A percentile compares a stretch with the other conserved stretches of the same genome.
Conservation (phyloP, 2,113 vertebrate species). For the Baryphthengus martii region DNA sequence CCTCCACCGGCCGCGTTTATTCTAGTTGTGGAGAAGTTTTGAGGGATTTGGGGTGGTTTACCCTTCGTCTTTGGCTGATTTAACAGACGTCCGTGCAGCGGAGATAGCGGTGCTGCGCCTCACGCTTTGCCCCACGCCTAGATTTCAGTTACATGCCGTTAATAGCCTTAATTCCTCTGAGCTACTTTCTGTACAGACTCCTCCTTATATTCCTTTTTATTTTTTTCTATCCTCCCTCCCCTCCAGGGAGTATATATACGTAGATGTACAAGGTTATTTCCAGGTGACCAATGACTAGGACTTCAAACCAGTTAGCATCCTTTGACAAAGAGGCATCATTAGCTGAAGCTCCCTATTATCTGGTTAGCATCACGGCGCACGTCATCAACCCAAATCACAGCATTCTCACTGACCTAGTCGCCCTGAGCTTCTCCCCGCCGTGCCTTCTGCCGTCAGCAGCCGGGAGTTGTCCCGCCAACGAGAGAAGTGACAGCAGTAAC, state of each 20-base stretch:
- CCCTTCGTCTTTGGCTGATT: neutral
- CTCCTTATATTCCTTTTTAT: neutral
- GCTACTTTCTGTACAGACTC: neutral
- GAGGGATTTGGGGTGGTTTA: too few species aligned
- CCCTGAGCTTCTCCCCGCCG: neutral
- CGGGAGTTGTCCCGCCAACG: too few species aligned
- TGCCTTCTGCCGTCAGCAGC: neutral
- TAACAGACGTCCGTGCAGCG: neutral
- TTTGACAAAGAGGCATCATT: neutral
- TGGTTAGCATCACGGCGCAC: neutral
- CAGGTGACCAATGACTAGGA: neutral
- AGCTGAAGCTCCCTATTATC: neutral
- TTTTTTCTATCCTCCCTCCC: too few species aligned
- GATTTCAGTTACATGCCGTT: neutral
- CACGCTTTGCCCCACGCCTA: neutral
- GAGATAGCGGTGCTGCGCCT: neutral
- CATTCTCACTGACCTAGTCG: neutral
- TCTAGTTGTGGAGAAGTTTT: too few species aligned
- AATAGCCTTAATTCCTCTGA: neutral
- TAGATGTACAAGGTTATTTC: neutral
- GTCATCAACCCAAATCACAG: neutral
- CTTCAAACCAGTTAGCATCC: neutral
- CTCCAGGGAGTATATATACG: neutral
- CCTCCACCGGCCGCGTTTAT: rapidly evolving
- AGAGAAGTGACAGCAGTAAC: neutral